Evolutionary conservation across 1,140 invertebrate species (phyloP).

Genomic region (Drosophila jambulina): DNA sequence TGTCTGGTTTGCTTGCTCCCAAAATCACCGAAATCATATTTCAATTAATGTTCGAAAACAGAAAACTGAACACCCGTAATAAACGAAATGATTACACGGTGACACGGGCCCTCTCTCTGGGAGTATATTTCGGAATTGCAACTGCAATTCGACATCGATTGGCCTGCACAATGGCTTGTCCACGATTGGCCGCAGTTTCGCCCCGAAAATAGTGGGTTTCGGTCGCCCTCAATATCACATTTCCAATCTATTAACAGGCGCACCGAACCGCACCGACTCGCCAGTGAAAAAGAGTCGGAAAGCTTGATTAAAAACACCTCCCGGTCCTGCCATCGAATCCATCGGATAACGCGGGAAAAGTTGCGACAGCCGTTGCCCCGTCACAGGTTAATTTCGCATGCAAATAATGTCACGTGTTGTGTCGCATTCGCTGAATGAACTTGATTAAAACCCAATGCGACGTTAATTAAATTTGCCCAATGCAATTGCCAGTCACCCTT

Average conservation of each 20-base stretch:
- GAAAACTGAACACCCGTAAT: conserved; percentile 33
- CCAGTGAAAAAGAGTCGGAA: background rate
- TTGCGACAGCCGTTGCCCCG: conserved; percentile 31
- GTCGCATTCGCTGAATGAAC: conserved; percentile 74
- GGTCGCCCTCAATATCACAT: conserved; percentile 36
- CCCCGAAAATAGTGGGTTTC: conserved; percentile 15
- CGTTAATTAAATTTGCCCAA: conserved; percentile 80
- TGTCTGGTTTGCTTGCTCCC: conserved; percentile 10
- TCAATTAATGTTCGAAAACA: conserved; percentile 65
- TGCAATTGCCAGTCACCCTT: conserved; percentile 63
- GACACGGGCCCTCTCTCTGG: background rate
- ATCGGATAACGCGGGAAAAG: conserved; percentile 28
- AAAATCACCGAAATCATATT: conserved; percentile 68
- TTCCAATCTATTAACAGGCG: conserved; percentile 44
- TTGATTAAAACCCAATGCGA: conserved; percentile 82
- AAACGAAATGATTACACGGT: conserved; percentile 44
- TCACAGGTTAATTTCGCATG: conserved; percentile 80
- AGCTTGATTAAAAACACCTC: conserved; percentile 40
- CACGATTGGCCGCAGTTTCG: conserved; percentile 12
- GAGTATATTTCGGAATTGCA: conserved; percentile 10
- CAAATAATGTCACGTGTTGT: conserved; percentile 79
- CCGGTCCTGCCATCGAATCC: background rate
- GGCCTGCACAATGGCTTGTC: conserved; percentile 14
- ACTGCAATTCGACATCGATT: conserved; percentile 34
- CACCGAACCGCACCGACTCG: conserved; percentile 14